Evolutionary conservation across 1,140 invertebrate species (phyloP).

Genomic region (Contarinia nasturtii): DNA sequence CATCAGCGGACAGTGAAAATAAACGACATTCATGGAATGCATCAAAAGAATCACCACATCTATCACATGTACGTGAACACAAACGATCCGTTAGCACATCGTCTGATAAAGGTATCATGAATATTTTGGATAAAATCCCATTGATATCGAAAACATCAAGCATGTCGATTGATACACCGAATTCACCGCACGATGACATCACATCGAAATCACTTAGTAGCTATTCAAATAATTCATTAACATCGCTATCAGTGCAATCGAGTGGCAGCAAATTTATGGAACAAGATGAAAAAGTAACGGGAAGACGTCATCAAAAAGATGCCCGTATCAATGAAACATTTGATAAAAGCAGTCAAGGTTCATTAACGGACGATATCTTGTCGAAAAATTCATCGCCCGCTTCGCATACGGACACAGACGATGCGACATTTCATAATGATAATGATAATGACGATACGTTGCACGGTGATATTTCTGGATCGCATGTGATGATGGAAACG

Average conservation of each 20-base stretch:
- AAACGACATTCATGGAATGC: constrained; percentile 37
- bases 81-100: constrained; percentile 38
- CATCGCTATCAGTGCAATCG: constrained; percentile 2
- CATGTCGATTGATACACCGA: constrained; percentile 17
- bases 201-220: constrained; percentile 21
- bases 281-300: constrained; percentile 8
- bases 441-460: constrained; percentile 11
- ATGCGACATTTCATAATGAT: constrained; percentile 18
- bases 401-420: constrained; percentile 20
- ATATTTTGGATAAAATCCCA: constrained; percentile 21
- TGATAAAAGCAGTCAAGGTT: constrained; percentile 22
- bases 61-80: constrained; percentile 17
- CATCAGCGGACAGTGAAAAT: constrained; percentile 21
- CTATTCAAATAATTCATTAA: constrained; percentile 13
- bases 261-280: not conserved
- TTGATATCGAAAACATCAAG: constrained; percentile 21
- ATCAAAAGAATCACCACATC: not conserved
- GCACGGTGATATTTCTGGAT: too few relatives aligned
- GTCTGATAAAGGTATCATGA: constrained; percentile 18
- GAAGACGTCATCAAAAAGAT: constrained; percentile 12
- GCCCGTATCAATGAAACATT: constrained; percentile 21
- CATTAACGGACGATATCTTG: constrained; percentile 17
- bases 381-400: constrained; percentile 21
- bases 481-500: constrained; percentile 16
- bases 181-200: constrained; percentile 20